These are phyloP conservation scores for Boulengeromyrus knoepffleri DNA, from an alignment of 2,113 vertebrate species.

Conservation along the genomic window DNA sequence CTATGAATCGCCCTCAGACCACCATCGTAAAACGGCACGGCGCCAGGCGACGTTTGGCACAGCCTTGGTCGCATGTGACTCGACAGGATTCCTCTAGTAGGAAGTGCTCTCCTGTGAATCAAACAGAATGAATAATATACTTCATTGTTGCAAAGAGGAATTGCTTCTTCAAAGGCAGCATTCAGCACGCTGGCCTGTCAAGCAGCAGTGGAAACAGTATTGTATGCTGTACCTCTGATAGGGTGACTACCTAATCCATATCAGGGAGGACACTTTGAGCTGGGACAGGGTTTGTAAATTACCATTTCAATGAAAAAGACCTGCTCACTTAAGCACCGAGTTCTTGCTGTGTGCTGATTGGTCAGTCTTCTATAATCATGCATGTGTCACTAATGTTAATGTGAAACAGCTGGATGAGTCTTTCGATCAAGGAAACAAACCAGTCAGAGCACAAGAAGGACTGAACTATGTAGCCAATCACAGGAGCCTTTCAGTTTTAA, in stretches of 20 bases:
- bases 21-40: background rate
- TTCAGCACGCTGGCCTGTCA: background rate
- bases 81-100: background rate
- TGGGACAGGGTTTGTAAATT: background rate
- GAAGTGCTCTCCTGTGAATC: background rate
- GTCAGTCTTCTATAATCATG: background rate
- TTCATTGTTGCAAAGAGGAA: background rate
- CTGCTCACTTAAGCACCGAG: background rate
- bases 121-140: background rate
- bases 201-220: background rate
- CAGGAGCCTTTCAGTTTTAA: background rate
- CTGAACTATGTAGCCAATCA: background rate
- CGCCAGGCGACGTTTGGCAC: background rate
- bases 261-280: background rate
- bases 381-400: background rate
- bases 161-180: background rate
- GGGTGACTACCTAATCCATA: background rate
- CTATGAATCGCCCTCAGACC: background rate
- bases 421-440: background rate
- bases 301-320: background rate
- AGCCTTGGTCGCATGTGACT: background rate
- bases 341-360: background rate
- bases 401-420: background rate
- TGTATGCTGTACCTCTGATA: background rate
- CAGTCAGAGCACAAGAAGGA: background rate